Evolutionary conservation across 1,140 invertebrate genomes (phyloP), one percentile per base, ranked within the genome.

Genomic region (Drosophila nannoptera): DNA sequence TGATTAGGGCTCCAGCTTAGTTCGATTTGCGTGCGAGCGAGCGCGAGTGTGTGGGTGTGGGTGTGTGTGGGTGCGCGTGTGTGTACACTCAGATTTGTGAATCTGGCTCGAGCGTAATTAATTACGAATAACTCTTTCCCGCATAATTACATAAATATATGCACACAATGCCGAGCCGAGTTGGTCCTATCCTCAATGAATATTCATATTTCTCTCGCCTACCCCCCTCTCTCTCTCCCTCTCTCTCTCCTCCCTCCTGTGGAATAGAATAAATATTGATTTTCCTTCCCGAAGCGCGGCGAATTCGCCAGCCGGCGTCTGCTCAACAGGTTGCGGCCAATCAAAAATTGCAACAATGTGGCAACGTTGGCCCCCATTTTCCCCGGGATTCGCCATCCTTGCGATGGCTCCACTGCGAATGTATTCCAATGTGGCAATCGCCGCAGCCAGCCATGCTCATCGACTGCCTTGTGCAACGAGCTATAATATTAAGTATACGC

Each of bases 401-500:
- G 8, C 6, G 11, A 9, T 9, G 0, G 14, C 11, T 8, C 48
- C 12, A 29, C 29, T n/a, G 4, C 9, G 16, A 22, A 22, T 22
- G 22, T 22, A 22, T 22, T 22, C 3, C 22, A 22, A 22, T 22
- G 22, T 22, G 1, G 22, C 22, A 22, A 22, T 22, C 3, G 22
- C 22, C 22, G 3, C 22, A 22, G 22, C 22, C 22, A 22, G 22
- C 22, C 32, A 12, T 32, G 1, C 4, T 4, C 8, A 43, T 56
- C 22, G 42, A 11, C 29, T 48, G 7, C 36, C 35, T 69, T 69
- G 59, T 35, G 46, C 35, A 69, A 69, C 33, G 45, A 32, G 22
- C 43, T 9, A 7, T 42, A 43, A 65, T 43, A 64, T 73, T 72
- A 49, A 59, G 69, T 56, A 60, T 72, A 77, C 75, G 75, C 67